Base-by-base conservation (phyloP, 2,888 invertebrate species). In the Ophion ellenae region DNA sequence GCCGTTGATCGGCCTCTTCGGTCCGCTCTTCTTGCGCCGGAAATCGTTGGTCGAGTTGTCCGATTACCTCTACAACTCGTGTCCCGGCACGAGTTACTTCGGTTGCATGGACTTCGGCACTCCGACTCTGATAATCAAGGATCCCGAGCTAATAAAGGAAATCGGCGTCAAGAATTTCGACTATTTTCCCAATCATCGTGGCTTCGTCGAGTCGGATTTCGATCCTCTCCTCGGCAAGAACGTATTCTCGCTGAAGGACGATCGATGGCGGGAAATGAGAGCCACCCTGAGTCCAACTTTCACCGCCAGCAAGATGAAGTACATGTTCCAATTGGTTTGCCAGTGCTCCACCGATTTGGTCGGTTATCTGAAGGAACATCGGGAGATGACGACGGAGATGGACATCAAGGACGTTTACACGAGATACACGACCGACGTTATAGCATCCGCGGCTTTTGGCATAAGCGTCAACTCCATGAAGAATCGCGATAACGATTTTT, bases 341-440 rank as follows among this genome's bases (percentile, higher is more conserved):
- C 79, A 90, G n/a, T 92, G 92, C 24, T 88, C 91, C 0, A 79
- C 71, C 20, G 89, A 91, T 10, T 92, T 92, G 59, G 89, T 88
- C 1, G 74, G 89, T 3, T 90, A 90, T 73, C 81, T 93, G 0
- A 47, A 86, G 47, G 84, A 89, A 1, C 87, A 90, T 82, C 88
- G 90, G 0, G 88, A 93, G 36, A 84, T 91, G 2, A 87, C 86
- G 7, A 74, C 84, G 6, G 84, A 84, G 28, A 94, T 95, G 0
- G 94, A 95, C 47, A 92, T 95, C 0, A 94, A 94, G 45, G 95
- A 95, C 83, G 82, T 95, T 2, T 94, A 95, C 66, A 94, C 95
- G 1, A 94, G 95, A 9, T 96, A 95, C 87, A 94, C 95, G 0
- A 96, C 94, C 89, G 96, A 96, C 89, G 95, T 96, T 24, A 96